Base-by-base conservation (phyloP, 1,140 invertebrate genomes). In the Apocrypta bakeri region DNA sequence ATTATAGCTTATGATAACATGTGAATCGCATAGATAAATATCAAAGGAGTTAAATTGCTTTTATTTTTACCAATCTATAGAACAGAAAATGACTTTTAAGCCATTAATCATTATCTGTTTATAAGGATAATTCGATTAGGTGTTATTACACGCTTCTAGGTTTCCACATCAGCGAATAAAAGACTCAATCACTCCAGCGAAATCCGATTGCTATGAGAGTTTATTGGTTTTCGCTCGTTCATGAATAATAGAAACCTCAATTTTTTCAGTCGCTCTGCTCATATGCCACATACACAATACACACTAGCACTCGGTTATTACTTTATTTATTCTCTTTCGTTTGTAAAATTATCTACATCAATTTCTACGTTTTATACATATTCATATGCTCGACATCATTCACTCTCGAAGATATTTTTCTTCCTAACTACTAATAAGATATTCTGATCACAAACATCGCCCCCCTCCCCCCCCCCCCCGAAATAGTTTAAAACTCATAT, bases 351-450 rank as follows among this genome's bases (percentile, higher is more conserved):
- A 90, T 90, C 89, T 90, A 91, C 89, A 90, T 88, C 86, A 87
- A 90, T 88, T 83, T 87, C 87, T 90, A 89, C 86, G 84, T 83
- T 90, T 90, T 90, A 88, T 90, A 90, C 88, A 89, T 85, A 82
- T 66, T 14, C 63, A 66, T 84, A 85, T 66, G 77, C 74, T 31
- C 73, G 42, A 6, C 48, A n/a, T 71, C 63, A 31, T 17, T 27
- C 66, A 71, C 31, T 77, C 74, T 25, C 63, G 80, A 66, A 81
- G 71, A 73, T 81, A 81, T 66, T 40, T 75, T 81, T 64, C 63
- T 75, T 73, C 31, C 74, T 82, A 82, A 66, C 81, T 82, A 82
- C 68, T 61, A 56, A 29, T 71, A 71, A 56, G 75, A 82, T 82
- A 82, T 71, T 78, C 81, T 74, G 63, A 78, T 78, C 81, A 82